phyloP scores from a whole-genome alignment of 2,888 invertebrate species.

The Galeruca laticollis region DNA sequence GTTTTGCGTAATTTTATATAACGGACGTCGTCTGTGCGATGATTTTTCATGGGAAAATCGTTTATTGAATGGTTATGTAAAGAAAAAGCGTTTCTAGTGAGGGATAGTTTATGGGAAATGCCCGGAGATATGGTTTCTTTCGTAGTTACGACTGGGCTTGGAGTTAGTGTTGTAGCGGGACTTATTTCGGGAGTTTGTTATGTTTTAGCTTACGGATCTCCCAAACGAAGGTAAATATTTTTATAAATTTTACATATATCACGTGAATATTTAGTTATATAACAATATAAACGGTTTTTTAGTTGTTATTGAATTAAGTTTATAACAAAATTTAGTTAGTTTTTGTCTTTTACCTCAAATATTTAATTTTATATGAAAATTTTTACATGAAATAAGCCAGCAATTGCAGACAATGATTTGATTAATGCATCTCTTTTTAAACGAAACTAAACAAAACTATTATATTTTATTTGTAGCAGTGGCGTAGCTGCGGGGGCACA shows the following conservation, averaged over 20 bases:
- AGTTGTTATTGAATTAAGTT: no score
- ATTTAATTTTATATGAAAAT: no score
- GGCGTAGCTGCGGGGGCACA: no score
- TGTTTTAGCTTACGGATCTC: constrained; percentile 71
- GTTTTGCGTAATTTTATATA: no score
- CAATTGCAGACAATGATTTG: no score
- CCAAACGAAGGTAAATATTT: constrained; percentile 69
- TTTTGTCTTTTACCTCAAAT: no score
- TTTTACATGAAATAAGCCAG: no score
- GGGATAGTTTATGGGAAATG: constrained; percentile 61
- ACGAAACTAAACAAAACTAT: no score
- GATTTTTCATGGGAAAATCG: constrained; percentile 40
- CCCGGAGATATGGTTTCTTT: constrained; percentile 70
- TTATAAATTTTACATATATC: not conserved
- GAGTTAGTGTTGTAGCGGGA: constrained; percentile 76
- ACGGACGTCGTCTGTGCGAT: not conserved
- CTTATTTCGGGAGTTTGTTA: constrained; percentile 78
- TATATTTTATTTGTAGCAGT: no score
- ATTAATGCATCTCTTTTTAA: no score
- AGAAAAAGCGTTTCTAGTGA: constrained; percentile 41
- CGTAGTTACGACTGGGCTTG: constrained; percentile 71
- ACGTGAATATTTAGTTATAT: not conserved
- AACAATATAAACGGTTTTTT: no score
- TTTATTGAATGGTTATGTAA: constrained; percentile 44
- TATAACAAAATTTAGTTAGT: no score